Evolutionary conservation across 2,113 vertebrate genomes (phyloP), one percentile per base, ranked within the genome.

Genomic region (Daphoenositta chrysoptera): DNA sequence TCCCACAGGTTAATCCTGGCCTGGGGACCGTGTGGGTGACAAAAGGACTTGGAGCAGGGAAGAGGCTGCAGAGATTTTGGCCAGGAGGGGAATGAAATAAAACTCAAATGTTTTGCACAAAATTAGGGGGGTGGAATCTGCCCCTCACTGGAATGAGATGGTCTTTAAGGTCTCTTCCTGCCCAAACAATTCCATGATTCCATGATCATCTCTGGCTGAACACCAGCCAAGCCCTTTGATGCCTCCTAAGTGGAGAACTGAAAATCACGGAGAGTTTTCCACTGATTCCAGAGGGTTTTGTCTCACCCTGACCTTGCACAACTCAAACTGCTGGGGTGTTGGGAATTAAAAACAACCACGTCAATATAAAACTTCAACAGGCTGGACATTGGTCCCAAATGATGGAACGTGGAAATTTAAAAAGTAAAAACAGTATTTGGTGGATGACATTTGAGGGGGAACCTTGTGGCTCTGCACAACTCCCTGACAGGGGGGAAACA

Each of bases 281-380:
- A 22, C 15, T 6, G 51, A 68, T 39, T 76, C n/a, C 66, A 4
- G 37, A 27, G 73, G 31, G 14, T 27, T 83, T 60, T 40, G 61
- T 39, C 39, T 76, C 70, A 20, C 13, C 0, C 4, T 19, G 47
- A 17, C 13, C 15, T 20, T 15, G 16, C 20, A 13, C 10, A 24
- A 20, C 27, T 23, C 18, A 35, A 16, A 7, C 21, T 27, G 31
- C 35, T 27, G 13, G 35, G 27, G 13, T 53, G 33, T 13, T 65
- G 63, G 64, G 13, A 8, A 12, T 33, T 60, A 16, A 44, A 44
- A 60, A 72, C 2, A 47, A 66, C 10, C 15, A 6, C 14, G 1
- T 4, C 10, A 11, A 4, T 9, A 3, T 0, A 15, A 58, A 31
- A n/a, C 35, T 21, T 51, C 3, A 64, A 2, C 30, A 13, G 15